phyloP scores from a whole-genome alignment of 1,140 invertebrate species.

The Pygmarrhopalites habei region DNA sequence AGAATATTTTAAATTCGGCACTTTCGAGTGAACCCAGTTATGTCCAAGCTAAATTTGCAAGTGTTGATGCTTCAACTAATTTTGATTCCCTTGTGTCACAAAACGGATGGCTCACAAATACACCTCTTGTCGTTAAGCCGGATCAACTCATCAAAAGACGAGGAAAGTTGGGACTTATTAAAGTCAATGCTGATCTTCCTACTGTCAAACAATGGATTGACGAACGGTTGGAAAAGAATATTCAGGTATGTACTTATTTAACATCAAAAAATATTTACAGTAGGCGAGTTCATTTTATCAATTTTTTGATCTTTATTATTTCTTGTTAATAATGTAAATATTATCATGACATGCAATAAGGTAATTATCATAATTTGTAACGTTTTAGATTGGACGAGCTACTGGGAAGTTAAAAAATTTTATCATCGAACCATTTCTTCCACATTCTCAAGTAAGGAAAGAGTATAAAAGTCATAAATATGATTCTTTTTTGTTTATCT shows the following conservation, averaged over 20 bases:
- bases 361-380: slow-evolving; percentile 11
- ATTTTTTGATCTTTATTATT: too few species aligned
- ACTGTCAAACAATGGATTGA: slow-evolving; percentile 78
- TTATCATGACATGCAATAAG: too few species aligned
- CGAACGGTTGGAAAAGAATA: slow-evolving; percentile 79
- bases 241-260: slow-evolving; percentile 53
- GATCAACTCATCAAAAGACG: slow-evolving; percentile 97
- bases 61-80: slow-evolving; percentile 68
- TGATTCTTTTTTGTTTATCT: too few species aligned
- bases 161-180: slow-evolving; percentile 94
- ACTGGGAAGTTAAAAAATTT: slow-evolving; percentile 83
- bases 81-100: slow-evolving; percentile 67
- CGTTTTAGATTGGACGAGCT: slow-evolving; percentile 64
- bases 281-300: too few species aligned
- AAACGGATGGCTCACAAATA: slow-evolving; percentile 79
- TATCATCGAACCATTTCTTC: slow-evolving; percentile 94
- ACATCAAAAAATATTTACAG: too few species aligned
- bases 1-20: slow-evolving; percentile 82
- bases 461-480: too few species aligned
- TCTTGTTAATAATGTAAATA: too few species aligned
- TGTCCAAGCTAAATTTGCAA: slow-evolving; percentile 72
- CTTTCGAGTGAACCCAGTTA: slow-evolving; percentile 54
- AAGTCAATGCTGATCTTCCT: slow-evolving; percentile 71
- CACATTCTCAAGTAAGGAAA: slow-evolving; percentile 68
- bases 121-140: slow-evolving; percentile 92